These are phyloP conservation scores for Drosophila merina DNA, from an alignment of 2,888 invertebrate genomes.

Conservation along the genomic window DNA sequence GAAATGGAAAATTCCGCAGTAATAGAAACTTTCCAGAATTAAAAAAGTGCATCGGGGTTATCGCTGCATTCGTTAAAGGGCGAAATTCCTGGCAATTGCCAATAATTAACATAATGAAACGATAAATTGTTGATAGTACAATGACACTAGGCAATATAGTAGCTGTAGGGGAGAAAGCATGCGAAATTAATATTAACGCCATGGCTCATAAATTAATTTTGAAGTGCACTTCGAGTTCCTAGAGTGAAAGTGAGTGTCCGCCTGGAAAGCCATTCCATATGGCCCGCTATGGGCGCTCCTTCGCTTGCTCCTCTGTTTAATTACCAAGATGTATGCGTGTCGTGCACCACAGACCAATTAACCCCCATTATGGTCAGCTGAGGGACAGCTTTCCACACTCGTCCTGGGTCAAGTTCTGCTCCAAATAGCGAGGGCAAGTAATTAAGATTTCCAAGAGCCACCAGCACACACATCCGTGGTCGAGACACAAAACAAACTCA, in stretches of 20 bases:
- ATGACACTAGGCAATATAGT: slow-evolving; percentile 57
- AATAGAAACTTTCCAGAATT: slow-evolving; percentile 32
- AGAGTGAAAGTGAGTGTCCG: slow-evolving; percentile 37
- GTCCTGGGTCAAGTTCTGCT: slow-evolving; percentile 72
- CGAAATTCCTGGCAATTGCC: slow-evolving; percentile 63
- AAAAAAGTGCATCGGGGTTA: slow-evolving; percentile 39
- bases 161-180: slow-evolving; percentile 49
- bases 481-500: slow-evolving; percentile 70
- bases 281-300: slow-evolving; percentile 19
- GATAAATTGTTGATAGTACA: slow-evolving; percentile 74
- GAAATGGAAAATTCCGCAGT: background rate
- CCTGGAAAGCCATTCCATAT: slow-evolving; percentile 52
- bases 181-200: slow-evolving; percentile 53
- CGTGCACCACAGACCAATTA: slow-evolving; percentile 81
- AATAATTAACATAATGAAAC: slow-evolving; percentile 81
- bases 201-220: slow-evolving; percentile 79
- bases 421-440: slow-evolving; percentile 61
- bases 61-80: slow-evolving; percentile 15
- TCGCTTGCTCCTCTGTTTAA: slow-evolving; percentile 79
- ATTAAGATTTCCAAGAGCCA: slow-evolving; percentile 71
- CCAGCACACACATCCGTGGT: slow-evolving; percentile 65
- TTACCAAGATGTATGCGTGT: slow-evolving; percentile 83
- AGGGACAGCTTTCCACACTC: slow-evolving; percentile 48
- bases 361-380: slow-evolving; percentile 73
- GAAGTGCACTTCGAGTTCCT: slow-evolving; percentile 53